Conservation (phyloP, 2,888 invertebrate species). For the Apotomis turbidana region DNA sequence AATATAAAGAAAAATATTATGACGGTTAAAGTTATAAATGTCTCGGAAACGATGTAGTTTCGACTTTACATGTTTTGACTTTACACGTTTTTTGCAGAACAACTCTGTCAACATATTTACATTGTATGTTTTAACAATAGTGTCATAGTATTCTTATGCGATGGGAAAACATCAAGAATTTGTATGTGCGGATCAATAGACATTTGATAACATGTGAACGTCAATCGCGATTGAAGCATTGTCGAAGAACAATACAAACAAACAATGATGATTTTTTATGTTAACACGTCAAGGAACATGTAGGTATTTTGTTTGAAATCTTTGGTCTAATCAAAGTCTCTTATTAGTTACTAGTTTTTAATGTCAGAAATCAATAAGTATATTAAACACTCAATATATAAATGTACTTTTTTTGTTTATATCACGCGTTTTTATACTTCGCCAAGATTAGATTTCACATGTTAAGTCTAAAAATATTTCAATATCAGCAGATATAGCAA, state of each 20-base stretch:
- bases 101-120: constrained; percentile 9
- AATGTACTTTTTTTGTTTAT: too few species aligned
- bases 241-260: constrained; percentile 16
- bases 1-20: too few species aligned
- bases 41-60: too few species aligned
- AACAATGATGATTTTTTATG: constrained; percentile 13
- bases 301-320: background rate
- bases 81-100: background rate
- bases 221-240: constrained; percentile 18
- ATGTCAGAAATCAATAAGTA: too few species aligned
- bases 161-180: constrained; percentile 29
- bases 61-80: too few species aligned
- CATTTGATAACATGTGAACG: constrained; percentile 36
- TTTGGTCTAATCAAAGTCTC: background rate
- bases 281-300: background rate
- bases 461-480: too few species aligned
- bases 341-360: background rate
- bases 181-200: constrained; percentile 28
- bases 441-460: too few species aligned
- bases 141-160: constrained; percentile 20
- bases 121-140: constrained; percentile 34
- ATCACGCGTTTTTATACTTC: too few species aligned
- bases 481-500: too few species aligned
- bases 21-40: too few species aligned
- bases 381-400: too few species aligned